These are phyloP conservation scores for Aptenodytes forsteri DNA, from an alignment of 2,113 vertebrate genomes.

Conservation along the genomic window DNA sequence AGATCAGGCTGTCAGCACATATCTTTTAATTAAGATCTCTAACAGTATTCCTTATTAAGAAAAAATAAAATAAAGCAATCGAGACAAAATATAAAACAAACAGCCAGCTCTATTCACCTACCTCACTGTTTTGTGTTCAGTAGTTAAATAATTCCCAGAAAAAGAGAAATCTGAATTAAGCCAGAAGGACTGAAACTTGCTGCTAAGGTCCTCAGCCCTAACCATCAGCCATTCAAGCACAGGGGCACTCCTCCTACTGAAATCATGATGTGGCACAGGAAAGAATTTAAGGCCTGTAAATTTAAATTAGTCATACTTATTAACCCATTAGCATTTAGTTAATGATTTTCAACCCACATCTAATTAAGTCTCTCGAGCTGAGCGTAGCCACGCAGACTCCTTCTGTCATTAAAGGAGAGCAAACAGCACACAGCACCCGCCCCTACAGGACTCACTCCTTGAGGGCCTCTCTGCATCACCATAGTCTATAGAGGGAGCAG, in stretches of 20 bases:
- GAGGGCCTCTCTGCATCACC: neutral
- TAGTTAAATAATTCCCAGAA: neutral
- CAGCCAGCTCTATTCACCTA: neutral
- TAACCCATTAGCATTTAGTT: neutral
- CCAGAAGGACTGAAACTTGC: neutral
- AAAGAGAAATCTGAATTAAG: neutral
- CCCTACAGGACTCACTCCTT: accelerated
- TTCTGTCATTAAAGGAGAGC: neutral
- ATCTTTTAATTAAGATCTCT: neutral
- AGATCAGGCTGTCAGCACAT: neutral
- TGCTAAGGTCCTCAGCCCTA: accelerated
- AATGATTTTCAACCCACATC: neutral
- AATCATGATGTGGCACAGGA: accelerated
- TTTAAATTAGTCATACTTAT: neutral
- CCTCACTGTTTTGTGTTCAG: neutral
- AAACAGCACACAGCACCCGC: too few relatives aligned
- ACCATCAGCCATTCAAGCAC: neutral
- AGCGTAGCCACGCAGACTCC: neutral
- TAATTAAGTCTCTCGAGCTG: neutral
- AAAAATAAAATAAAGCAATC: neutral
- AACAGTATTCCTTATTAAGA: neutral
- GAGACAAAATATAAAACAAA: neutral
- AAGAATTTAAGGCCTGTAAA: neutral
- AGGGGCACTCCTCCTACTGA: accelerated
- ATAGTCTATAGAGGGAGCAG: neutral